Evolutionary conservation across 2,113 vertebrate genomes (phyloP).

Genomic region (Philantomba maxwellii): DNA sequence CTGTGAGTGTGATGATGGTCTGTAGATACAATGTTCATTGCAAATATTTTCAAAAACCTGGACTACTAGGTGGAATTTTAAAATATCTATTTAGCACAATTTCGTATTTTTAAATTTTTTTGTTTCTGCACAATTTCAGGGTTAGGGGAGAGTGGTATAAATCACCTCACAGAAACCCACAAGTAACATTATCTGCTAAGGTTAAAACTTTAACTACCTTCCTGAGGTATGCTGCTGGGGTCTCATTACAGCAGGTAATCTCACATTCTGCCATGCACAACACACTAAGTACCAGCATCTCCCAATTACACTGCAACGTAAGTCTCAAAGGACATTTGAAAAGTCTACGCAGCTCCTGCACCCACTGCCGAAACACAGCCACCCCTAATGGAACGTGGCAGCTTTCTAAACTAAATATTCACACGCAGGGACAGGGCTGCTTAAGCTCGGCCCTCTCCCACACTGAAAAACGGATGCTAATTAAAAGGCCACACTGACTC

Average conservation of each 20-base stretch:
- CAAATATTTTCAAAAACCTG: background rate
- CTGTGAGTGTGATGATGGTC: background rate
- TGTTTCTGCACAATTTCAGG: constrained; percentile 29
- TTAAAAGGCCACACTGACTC: constrained; percentile 56
- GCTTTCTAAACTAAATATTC: constrained; percentile 69
- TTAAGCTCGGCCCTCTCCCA: constrained; percentile 10
- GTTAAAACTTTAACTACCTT: constrained; percentile 66
- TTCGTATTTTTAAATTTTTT: background rate
- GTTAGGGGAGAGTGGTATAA: constrained; percentile 48
- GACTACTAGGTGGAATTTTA: constrained; percentile 24
- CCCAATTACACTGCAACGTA: constrained; percentile 66
- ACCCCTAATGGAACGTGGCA: constrained; percentile 70
- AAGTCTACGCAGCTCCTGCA: constrained; percentile 56
- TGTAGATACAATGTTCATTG: background rate
- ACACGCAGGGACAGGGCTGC: constrained; percentile 51
- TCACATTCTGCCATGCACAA: constrained; percentile 56
- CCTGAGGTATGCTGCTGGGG: constrained; percentile 63
- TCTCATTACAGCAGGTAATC: constrained; percentile 70
- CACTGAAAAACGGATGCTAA: constrained; percentile 51
- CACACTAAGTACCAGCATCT: constrained; percentile 60
- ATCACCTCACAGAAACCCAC: constrained; percentile 59
- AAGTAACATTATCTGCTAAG: constrained; percentile 55
- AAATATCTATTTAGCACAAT: constrained; percentile 23
- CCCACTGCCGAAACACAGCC: constrained; percentile 52
- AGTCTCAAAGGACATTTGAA: constrained; percentile 71